These are phyloP conservation scores for Scomber japonicus DNA, from an alignment of 2,113 vertebrate species.

Conservation along the genomic window DNA sequence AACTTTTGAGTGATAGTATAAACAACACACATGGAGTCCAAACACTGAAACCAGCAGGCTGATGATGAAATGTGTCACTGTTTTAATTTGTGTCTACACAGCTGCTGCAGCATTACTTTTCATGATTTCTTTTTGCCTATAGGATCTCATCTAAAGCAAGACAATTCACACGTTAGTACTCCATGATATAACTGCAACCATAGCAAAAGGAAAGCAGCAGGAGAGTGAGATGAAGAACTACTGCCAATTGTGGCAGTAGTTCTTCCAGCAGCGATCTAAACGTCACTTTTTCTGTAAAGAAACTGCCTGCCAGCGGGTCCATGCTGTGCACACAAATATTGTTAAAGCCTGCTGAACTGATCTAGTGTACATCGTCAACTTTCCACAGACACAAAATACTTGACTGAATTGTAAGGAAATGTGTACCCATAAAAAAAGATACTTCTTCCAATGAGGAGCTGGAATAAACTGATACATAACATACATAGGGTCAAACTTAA, in stretches of 20 bases:
- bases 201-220: not conserved
- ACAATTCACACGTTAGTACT: no score
- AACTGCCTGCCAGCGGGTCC: not conserved
- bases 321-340: not conserved
- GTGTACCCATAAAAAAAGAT: not conserved
- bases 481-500: no score
- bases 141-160: not conserved
- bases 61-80: not conserved
- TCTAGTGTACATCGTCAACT: not conserved
- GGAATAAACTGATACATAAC: no score
- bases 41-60: not conserved
- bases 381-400: not conserved
- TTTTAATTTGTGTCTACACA: not conserved
- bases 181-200: not conserved
- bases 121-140: not conserved
- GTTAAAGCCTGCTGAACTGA: not conserved
- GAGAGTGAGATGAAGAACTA: not conserved
- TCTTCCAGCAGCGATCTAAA: constrained; percentile 1
- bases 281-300: no score
- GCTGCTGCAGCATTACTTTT: not conserved
- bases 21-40: not conserved
- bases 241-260: not conserved
- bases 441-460: no score
- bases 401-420: not conserved
- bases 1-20: not conserved